A percentile compares a stretch with the other conserved stretches of the same genome.
Conservation (phyloP, 1,140 invertebrate genomes). For the Bombus superbus region DNA sequence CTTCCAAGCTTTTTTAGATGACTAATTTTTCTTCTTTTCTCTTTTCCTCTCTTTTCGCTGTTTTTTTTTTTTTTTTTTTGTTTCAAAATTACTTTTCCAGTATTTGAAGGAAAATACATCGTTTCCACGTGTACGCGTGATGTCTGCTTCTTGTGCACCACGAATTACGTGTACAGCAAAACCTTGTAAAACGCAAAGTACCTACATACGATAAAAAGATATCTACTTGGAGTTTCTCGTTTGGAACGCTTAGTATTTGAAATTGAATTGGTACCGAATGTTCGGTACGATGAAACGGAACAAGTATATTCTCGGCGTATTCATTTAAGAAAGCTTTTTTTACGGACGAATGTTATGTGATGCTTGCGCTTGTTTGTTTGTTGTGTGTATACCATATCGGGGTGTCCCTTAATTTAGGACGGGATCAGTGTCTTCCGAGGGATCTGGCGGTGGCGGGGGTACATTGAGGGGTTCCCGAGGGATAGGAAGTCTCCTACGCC, state of each 20-base stretch:
- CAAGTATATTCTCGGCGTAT: background rate
- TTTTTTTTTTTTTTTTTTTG: background rate
- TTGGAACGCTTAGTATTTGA: background rate
- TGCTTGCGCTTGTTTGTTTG: slow-evolving; percentile 73
- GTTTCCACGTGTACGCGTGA: background rate
- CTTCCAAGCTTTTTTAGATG: background rate
- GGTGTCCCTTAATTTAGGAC: slow-evolving; percentile 83
- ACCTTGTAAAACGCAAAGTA: background rate
- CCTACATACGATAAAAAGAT: background rate
- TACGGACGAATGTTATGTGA: slow-evolving; percentile 54
- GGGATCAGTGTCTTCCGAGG: slow-evolving; percentile 82
- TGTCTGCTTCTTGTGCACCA: background rate
- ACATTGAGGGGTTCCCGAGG: slow-evolving; percentile 81
- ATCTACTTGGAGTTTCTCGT: background rate
- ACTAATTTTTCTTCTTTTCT: background rate
- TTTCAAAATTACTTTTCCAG: background rate
- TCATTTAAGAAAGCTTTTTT: slow-evolving; percentile 34
- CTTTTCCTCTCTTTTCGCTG: too few relatives aligned
- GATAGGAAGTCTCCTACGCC: slow-evolving; percentile 82
- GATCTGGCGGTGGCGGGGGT: slow-evolving; percentile 82
- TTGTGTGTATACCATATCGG: slow-evolving; percentile 81
- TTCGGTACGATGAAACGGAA: slow-evolving; percentile 1
- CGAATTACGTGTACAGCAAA: background rate
- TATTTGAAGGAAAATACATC: background rate
- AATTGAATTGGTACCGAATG: slow-evolving; percentile 17